These are phyloP conservation scores for Enteromius paludinosus DNA, from an alignment of 2,797 vertebrate genomes.

Conservation along the genomic window DNA sequence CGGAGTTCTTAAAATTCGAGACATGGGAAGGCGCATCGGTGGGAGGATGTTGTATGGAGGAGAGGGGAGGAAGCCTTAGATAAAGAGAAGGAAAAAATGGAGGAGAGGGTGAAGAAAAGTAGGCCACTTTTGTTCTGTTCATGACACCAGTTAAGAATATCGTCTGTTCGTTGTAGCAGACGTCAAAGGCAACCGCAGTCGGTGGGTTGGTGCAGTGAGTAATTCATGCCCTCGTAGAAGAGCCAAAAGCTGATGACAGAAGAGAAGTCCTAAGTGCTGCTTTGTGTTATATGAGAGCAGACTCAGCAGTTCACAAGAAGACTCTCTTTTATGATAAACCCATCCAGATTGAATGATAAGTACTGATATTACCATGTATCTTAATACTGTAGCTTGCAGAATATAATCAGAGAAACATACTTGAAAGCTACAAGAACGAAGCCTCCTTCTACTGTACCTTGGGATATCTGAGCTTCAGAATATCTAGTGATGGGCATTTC, in stretches of 20 bases:
- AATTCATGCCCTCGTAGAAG: conserved; percentile 58
- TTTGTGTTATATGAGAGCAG: conserved; percentile 48
- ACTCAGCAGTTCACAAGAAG: conserved; percentile 54
- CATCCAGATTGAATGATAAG: conserved; percentile 47
- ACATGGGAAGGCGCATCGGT: conserved; percentile 39
- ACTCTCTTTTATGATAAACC: conserved; percentile 27
- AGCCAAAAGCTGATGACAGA: conserved; percentile 61
- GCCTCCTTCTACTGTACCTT: conserved; percentile 17
- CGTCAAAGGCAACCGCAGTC: conserved; percentile 59
- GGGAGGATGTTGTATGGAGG: conserved; percentile 41
- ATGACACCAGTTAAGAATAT: conserved; percentile 62
- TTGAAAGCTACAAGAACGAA: conserved; percentile 2
- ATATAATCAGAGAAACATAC: conserved; percentile 8
- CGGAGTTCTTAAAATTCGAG: conserved; percentile 60
- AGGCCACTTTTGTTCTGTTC: conserved; percentile 65
- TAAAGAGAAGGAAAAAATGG: conserved; percentile 36
- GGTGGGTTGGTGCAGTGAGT: conserved; percentile 56
- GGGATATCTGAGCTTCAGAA: not conserved
- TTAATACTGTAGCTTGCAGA: conserved; percentile 26
- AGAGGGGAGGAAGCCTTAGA: conserved; percentile 37
- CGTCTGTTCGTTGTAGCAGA: conserved; percentile 39
- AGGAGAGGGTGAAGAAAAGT: conserved; percentile 57
- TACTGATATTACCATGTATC: conserved; percentile 41
- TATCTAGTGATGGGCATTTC: not conserved
- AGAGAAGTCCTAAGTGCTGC: conserved; percentile 45